Percentiles rank a stretch among this genome's conserved stretches.
These are phyloP conservation scores for Leuciscus idus DNA, from an alignment of 2,113 vertebrate genomes.

Conservation along the genomic window DNA sequence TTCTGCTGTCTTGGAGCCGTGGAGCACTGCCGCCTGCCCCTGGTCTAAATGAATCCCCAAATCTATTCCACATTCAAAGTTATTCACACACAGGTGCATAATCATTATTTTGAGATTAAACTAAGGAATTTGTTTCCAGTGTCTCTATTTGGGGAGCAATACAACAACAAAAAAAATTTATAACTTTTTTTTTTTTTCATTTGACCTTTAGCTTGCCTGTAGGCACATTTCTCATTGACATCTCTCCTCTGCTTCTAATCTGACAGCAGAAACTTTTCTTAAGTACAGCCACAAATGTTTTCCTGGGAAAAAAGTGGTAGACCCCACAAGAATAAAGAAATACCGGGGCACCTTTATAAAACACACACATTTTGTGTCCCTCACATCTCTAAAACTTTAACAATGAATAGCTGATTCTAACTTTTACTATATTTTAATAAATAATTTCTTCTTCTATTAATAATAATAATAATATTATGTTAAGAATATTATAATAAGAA, in stretches of 20 bases:
- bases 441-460: too few relatives aligned
- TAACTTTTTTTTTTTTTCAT: not conserved
- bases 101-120: slow-evolving; percentile 77
- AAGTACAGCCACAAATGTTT: slow-evolving; percentile 37
- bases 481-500: too few relatives aligned
- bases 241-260: slow-evolving; percentile 55
- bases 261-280: slow-evolving; percentile 44
- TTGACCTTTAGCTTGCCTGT: slow-evolving; percentile 69
- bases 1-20: slow-evolving; percentile 52
- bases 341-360: not conserved
- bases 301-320: slow-evolving; percentile 26
- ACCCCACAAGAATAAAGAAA: not conserved
- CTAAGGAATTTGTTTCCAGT: slow-evolving; percentile 48
- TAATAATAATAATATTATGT: too few relatives aligned
- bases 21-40: slow-evolving; percentile 60
- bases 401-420: not conserved
- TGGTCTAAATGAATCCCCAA: slow-evolving; percentile 73
- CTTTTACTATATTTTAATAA: too few relatives aligned
- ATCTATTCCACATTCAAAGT: slow-evolving; percentile 71
- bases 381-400: not conserved
- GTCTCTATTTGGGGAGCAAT: slow-evolving; percentile 29
- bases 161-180: slow-evolving; percentile 38
- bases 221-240: slow-evolving; percentile 60
- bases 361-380: not conserved
- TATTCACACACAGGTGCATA: slow-evolving; percentile 74